Base-by-base conservation (phyloP, 2,113 vertebrate genomes). In the Siniperca chuatsi region DNA sequence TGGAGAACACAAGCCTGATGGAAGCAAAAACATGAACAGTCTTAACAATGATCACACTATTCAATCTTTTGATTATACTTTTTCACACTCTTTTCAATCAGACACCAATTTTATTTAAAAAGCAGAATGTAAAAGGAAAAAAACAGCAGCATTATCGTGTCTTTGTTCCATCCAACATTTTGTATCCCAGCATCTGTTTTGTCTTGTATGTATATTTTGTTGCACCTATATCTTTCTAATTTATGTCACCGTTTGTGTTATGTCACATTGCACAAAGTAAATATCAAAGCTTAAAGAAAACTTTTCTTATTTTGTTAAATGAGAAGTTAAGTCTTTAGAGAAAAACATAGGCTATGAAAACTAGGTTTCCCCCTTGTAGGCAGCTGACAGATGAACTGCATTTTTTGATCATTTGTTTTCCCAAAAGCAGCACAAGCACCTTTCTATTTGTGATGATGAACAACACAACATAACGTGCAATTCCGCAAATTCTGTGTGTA, bases 1-100 rank as follows among this genome's bases (percentile, higher is more conserved):
- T 99, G 98, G 82, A 99, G 94, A 76, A 99, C 97, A 87, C 97
- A 99, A 4, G 98, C 98, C 98, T 99, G 75, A 18, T n/a, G 29
- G 54, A 70, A 81, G 52, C 5, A 72, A 68, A 74, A 42, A 55
- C 18, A 57, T 6, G 8, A 58, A n/a, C 6, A 46, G 16, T 58
- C 4, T 35, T n/a, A 48, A 55, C 48, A 3, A 87, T 21, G 10
- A 72, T 29, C 46, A 44, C 6, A 55, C 4, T 33, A 23, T 37
- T 40, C 12, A 15, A 48, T 29, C 5, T 15, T 64, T 60, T 0
- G 0, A 11, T 65, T 15, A 11, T 21, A 44, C 18, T 10, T 35
- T 29, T 67, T 52, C 8, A 40, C 13, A 48, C 4, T 71, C 18
- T 33, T 15, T 60, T 55, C 10, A 61, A 42, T 20, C 40, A 25